phyloP scores from a whole-genome alignment of 2,113 vertebrate genomes.

The Oophaga pumilio region DNA sequence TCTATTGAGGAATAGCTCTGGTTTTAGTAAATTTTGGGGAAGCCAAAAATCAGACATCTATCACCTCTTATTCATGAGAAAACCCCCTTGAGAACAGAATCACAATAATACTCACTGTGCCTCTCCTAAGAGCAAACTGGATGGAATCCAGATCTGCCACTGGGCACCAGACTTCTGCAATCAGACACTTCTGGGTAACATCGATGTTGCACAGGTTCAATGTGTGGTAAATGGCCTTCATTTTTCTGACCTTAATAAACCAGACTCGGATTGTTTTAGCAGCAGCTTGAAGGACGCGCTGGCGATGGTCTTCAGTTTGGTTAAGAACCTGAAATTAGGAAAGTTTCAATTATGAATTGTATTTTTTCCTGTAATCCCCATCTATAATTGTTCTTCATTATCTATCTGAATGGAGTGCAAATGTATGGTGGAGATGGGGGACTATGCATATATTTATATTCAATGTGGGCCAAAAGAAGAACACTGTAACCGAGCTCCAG shows the following conservation, averaged over 20 bases:
- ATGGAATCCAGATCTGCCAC: conserved; percentile 95
- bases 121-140: conserved; percentile 96
- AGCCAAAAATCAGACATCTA: no score
- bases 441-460: neutral
- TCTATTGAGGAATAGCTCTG: no score
- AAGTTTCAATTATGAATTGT: neutral
- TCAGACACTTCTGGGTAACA: conserved; percentile 97
- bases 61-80: no score
- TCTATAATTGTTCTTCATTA: neutral
- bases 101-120: conserved; percentile 82
- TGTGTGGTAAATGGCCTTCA: conserved; percentile 99
- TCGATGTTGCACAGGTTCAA: conserved; percentile 98
- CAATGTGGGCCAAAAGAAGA: no score
- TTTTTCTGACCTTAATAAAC: conserved; percentile 98
- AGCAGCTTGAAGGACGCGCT: conserved; percentile 92
- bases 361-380: neutral
- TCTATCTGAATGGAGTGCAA: no score
- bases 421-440: no score
- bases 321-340: conserved; percentile 83
- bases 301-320: conserved; percentile 96
- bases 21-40: no score
- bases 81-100: neutral
- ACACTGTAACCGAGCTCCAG: no score
- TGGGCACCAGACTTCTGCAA: conserved; percentile 97
- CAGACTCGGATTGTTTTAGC: conserved; percentile 94